These are phyloP conservation scores for Agapornis canus DNA, from an alignment of 2,797 vertebrate species.

Conservation along the genomic window DNA sequence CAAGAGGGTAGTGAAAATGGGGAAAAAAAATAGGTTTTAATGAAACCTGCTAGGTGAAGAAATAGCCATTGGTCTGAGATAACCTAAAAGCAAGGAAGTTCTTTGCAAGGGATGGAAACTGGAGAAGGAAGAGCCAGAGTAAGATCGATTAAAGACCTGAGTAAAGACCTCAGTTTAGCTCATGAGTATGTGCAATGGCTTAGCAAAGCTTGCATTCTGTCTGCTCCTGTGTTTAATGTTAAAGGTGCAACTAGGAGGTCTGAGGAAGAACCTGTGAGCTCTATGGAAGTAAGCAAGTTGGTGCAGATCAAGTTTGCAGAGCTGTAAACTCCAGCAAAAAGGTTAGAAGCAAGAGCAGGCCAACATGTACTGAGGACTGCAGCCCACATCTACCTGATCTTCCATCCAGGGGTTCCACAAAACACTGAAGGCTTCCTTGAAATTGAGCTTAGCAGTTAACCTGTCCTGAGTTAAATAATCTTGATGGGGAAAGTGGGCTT, in stretches of 20 bases:
- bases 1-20: neutral
- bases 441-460: neutral
- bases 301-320: neutral
- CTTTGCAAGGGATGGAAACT: neutral
- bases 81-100: neutral
- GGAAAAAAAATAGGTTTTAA: neutral
- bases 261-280: neutral
- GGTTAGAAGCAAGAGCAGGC: neutral
- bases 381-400: neutral
- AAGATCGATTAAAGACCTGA: neutral
- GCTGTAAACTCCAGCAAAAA: neutral
- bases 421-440: neutral
- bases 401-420: neutral
- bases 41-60: neutral
- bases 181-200: neutral
- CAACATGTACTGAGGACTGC: neutral
- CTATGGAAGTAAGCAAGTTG: neutral
- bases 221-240: neutral
- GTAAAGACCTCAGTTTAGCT: neutral
- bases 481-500: neutral
- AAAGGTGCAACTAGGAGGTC: neutral
- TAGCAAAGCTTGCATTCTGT: neutral
- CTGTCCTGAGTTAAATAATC: neutral
- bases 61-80: neutral
- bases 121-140: neutral